Evolutionary conservation across 2,113 vertebrate species (phyloP), one percentile per base, ranked within the genome.

Genomic region (Peromyscus polionotus): DNA sequence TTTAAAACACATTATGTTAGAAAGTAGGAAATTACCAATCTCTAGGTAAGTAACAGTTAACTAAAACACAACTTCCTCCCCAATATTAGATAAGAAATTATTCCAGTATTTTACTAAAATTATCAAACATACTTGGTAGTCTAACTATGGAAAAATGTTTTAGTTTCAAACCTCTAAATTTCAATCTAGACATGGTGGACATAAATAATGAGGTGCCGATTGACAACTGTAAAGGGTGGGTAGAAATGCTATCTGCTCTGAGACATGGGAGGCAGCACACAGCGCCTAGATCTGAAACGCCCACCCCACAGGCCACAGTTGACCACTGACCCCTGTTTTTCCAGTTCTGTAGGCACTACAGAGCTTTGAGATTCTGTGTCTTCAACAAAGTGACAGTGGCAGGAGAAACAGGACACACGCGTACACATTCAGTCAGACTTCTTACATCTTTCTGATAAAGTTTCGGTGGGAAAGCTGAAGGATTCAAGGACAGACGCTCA

Each of bases 61-160:
- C n/a, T 90, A 84, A 90, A 94, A 89, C 68, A 88, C 65, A 92
- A 95, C 20, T 88, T 68, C 72, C 77, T 92, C 14, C 42, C 54
- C 9, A 96, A 93, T 51, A 92, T 84, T 88, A 72, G 63, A 67
- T 42, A 77, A 42, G 9, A 54, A 92, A 87, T 86, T 90, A 83
- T 59, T 59, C 51, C 54, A 75, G n/a, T 67, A 88, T 59, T 94
- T 94, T 84, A 77, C 54, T 45, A 90, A 84, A 95, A 94, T 42
- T 45, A 48, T 79, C 36, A 70, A 81, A 48, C 86, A 68, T n/a
- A 76, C n/a, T 42, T 92, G 45, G 92, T 87, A 93, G 90, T 7
- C 59, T 90, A 94, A 93, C 48, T 48, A 70, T 77, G 33, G 70
- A 67, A 57, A 73, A 88, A 59, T 31, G 16, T 83, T 94, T 92